These are phyloP conservation scores for Microcebus griseorufus DNA, from an alignment of 2,113 vertebrate genomes.

Conservation along the genomic window DNA sequence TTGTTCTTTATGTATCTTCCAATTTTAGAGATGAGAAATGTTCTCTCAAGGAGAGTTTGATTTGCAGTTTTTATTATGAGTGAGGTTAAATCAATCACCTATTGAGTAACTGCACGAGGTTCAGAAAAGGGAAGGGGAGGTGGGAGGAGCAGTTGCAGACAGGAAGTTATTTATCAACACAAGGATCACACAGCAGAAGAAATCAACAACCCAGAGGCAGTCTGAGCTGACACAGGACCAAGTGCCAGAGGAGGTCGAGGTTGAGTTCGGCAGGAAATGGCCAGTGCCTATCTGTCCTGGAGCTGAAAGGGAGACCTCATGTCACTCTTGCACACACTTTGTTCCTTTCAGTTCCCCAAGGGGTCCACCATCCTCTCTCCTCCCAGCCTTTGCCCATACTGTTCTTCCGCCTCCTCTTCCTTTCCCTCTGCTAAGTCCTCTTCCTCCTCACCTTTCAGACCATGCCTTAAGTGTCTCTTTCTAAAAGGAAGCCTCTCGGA, in stretches of 20 bases:
- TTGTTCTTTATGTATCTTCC: not conserved
- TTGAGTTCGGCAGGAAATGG: not conserved
- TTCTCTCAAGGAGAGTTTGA: not conserved
- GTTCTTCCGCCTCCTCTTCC: not conserved
- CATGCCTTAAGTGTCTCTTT: not conserved
- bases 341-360: too few species aligned
- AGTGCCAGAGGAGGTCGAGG: not conserved
- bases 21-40: constrained; percentile 43
- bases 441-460: not conserved
- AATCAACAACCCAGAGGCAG: not conserved
- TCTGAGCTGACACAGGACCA: not conserved
- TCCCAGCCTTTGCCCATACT: not conserved
- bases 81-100: constrained; percentile 48
- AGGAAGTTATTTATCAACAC: not conserved
- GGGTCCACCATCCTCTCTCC: too few species aligned
- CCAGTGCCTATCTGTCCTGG: not conserved
- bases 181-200: not conserved
- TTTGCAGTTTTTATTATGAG: constrained; percentile 29
- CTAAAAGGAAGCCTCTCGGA: not conserved
- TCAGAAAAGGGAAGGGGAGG: not conserved
- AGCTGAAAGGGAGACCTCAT: not conserved
- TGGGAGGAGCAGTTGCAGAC: not conserved
- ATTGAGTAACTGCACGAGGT: not conserved
- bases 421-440: not conserved
- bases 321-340: not conserved